Base-by-base conservation (phyloP, 2,888 invertebrate genomes). In the Eudemis profundana region DNA sequence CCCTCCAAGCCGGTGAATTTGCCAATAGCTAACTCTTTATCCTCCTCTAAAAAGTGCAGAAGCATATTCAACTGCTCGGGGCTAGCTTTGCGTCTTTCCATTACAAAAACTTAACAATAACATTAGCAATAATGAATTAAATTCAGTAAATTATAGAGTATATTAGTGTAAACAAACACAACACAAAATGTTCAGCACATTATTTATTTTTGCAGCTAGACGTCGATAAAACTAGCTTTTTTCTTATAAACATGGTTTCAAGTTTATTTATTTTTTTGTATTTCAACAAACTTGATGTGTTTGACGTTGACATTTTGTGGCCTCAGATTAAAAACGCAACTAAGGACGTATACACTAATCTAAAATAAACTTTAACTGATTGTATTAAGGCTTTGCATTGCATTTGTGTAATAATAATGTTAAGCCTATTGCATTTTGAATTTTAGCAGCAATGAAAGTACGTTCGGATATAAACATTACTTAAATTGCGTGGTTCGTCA, bases 41-140 rank as follows among this genome's bases (percentile, higher is more conserved):
- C 85, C 69, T 82, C 81, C 60, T 86, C 84, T 44, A 86, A 76
- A 67, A 82, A 84, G 73, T 84, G 82, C 64, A 86, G 74, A 42
- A 86, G 81, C 85, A 86, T 84, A 62, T 80, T 85, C 49, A 86
- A 69, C 68, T 86, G 86, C 67, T 86, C 86, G n/a, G 85, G 85
- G 46, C 86, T 86, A 29, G 86, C 86, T 76, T 86, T 86, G 36
- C 86, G 78, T 68, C 80, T 73, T 69, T 80, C 78, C 81, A 79
- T 78, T 8, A 15, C 54, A 29, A 10, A 27, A 51, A 53, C 27
- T 46, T 19, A 46, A 46, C 38, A 46, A 64, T 15, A 57, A 38
- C 42, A 57, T 50, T 2, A 51, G 21, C 42, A 54, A 40, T 7
- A 14, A 60, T 56, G 56, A 61, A 49, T 66, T 36, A 61, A 54